phyloP scores from a whole-genome alignment of 2,113 vertebrate genomes.

The Mormyrus lacerda region DNA sequence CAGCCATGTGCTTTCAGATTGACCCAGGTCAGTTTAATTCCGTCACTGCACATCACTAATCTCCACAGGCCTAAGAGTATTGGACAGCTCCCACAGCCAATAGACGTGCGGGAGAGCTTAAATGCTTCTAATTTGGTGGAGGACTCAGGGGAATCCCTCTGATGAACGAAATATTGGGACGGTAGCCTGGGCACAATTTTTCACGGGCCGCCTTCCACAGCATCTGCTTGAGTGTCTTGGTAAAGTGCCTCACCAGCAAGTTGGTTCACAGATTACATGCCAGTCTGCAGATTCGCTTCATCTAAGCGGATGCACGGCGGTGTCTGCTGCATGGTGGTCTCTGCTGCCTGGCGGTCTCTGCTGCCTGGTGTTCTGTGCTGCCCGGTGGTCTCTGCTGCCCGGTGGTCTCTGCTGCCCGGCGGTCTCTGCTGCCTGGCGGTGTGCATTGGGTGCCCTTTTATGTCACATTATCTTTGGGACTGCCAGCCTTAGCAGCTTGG shows the following conservation, averaged over 20 bases:
- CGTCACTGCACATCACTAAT: not conserved
- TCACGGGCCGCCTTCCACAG: not conserved
- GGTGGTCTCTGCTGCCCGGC: too few relatives aligned
- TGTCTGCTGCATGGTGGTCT: not conserved
- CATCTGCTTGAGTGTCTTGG: not conserved
- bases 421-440: not conserved
- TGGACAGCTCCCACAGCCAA: not conserved
- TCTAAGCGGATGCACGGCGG: not conserved
- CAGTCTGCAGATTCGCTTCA: not conserved
- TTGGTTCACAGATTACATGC: not conserved
- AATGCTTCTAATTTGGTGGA: slow-evolving; percentile 8
- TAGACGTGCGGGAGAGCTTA: not conserved
- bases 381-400: too few relatives aligned
- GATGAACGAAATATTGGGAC: not conserved
- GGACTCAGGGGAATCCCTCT: not conserved
- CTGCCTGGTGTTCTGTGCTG: too few relatives aligned
- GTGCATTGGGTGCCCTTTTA: not conserved
- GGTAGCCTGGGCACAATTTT: not conserved
- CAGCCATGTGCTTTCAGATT: not conserved
- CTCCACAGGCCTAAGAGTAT: not conserved
- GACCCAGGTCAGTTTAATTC: slow-evolving; percentile 6
- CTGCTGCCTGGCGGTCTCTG: too few relatives aligned
- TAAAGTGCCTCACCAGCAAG: not conserved
- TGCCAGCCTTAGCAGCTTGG: not conserved
- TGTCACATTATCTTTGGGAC: not conserved